Conservation (phyloP, 1,140 invertebrate genomes). For the Brachionus calyciflorus region DNA sequence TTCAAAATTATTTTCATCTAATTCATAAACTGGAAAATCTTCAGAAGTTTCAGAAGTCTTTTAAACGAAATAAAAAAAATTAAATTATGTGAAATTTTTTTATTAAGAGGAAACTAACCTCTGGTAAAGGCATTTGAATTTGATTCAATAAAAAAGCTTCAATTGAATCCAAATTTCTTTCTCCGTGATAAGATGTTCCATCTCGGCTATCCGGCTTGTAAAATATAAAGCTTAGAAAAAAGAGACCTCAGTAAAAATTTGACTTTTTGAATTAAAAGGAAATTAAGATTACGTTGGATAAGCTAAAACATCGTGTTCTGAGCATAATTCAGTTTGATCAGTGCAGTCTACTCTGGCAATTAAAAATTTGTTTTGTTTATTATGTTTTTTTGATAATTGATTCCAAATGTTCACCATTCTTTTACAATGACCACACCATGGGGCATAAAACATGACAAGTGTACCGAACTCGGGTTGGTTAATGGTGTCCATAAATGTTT, state of each 20-base stretch:
- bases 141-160: constrained; percentile 14
- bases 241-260: not conserved
- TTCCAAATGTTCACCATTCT: constrained; percentile 29
- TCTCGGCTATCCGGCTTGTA: not conserved
- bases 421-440: constrained; percentile 36
- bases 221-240: not conserved
- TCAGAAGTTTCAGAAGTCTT: not conserved
- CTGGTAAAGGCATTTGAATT: not conserved
- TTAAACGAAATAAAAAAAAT: too few relatives aligned
- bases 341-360: constrained; percentile 27
- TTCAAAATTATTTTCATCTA: constrained; percentile 34
- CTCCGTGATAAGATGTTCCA: not conserved
- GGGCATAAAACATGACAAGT: constrained; percentile 26
- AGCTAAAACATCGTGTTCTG: constrained; percentile 13
- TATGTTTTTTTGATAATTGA: not conserved
- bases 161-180: constrained; percentile 12
- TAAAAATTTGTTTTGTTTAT: not conserved
- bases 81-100: too few relatives aligned
- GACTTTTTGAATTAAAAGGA: too few relatives aligned
- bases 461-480: constrained; percentile 18
- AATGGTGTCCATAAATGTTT: constrained; percentile 1
- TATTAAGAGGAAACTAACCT: too few relatives aligned
- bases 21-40: not conserved
- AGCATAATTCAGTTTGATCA: constrained; percentile 11
- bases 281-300: not conserved